phyloP scores from a whole-genome alignment of 2,113 vertebrate genomes.

The Aegithalos caudatus region DNA sequence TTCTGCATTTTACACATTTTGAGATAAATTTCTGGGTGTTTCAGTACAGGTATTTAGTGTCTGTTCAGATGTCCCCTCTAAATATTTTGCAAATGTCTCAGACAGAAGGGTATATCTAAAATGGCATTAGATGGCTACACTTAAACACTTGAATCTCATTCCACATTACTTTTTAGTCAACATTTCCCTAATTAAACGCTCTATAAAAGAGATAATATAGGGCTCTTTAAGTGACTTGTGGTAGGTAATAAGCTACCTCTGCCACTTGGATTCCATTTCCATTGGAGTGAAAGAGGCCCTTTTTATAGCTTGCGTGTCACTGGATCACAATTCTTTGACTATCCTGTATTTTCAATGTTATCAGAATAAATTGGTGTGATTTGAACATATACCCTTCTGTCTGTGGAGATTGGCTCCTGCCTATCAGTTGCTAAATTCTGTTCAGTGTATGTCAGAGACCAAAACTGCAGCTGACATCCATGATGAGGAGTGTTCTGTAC shows the following conservation, averaged over 20 bases:
- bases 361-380: slow-evolving; percentile 29
- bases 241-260: not conserved
- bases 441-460: not conserved
- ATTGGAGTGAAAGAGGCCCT: not conserved
- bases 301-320: not conserved
- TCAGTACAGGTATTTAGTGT: not conserved
- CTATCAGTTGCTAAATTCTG: slow-evolving; percentile 69
- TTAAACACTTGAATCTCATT: not conserved
- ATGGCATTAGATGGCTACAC: not conserved
- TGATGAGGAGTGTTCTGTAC: not conserved
- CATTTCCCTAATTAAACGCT: not conserved
- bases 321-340: not conserved
- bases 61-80: not conserved
- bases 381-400: not conserved
- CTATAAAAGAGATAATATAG: not conserved
- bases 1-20: not conserved
- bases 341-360: slow-evolving; percentile 6
- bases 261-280: not conserved
- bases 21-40: not conserved
- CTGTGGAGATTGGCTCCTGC: not conserved
- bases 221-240: not conserved
- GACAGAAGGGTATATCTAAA: not conserved
- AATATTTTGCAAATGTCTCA: not conserved
- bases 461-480: slow-evolving; percentile 8
- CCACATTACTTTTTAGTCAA: not conserved